These are phyloP conservation scores for Ophthalmolycus amberensis DNA, from an alignment of 2,113 vertebrate genomes.

Conservation along the genomic window DNA sequence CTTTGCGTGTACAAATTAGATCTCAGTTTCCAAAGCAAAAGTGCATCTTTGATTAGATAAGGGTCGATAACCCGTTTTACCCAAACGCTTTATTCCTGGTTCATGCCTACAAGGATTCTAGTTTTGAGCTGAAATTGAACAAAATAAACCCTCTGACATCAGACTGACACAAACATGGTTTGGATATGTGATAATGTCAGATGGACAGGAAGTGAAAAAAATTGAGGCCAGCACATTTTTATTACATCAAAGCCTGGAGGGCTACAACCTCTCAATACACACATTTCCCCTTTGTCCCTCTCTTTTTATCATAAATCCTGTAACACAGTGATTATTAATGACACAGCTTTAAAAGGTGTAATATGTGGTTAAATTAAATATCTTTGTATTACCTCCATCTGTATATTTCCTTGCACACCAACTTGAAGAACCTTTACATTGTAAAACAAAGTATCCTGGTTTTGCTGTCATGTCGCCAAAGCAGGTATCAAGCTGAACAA, in stretches of 20 bases:
- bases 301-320: constrained; percentile 8
- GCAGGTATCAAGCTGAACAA: not conserved
- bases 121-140: constrained; percentile 35
- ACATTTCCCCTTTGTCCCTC: constrained; percentile 2
- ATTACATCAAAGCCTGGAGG: constrained; percentile 16
- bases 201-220: constrained; percentile 12
- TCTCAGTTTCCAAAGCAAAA: not conserved
- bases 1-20: not conserved
- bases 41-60: not conserved
- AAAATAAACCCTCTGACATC: constrained; percentile 40
- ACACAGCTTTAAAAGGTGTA: not conserved
- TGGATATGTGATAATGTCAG: constrained; percentile 28
- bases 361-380: constrained; percentile 4
- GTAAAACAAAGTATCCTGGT: constrained; percentile 1
- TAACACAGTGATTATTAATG: constrained; percentile 13
- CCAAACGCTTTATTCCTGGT: constrained; percentile 7
- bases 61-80: constrained; percentile 16
- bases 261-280: constrained; percentile 9
- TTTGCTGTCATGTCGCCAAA: not conserved
- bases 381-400: not conserved
- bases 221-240: constrained; percentile 32
- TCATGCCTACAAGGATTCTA: not conserved
- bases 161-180: constrained; percentile 43
- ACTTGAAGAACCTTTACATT: not conserved
- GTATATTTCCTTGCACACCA: not conserved